A percentile compares a stretch with the other conserved stretches of the same genome.
Conservation (phyloP, 2,113 vertebrate species). For the Cariama cristata region DNA sequence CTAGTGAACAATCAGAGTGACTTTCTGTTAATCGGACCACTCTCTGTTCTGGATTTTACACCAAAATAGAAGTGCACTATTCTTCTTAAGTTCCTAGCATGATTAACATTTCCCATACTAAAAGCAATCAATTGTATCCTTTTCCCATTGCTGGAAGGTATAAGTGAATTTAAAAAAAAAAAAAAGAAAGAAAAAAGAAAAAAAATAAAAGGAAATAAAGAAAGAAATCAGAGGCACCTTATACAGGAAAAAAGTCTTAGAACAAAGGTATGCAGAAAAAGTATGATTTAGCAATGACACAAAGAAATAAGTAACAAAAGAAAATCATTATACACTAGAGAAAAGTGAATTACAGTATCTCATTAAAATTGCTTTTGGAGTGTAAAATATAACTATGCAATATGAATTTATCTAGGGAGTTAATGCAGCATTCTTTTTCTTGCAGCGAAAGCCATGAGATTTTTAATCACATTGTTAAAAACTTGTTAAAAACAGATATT, state of each 20-base stretch:
- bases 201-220: not conserved
- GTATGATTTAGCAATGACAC: not conserved
- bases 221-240: not conserved
- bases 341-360: not conserved
- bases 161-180: not conserved
- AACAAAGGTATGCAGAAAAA: not conserved
- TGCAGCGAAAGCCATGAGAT: not conserved
- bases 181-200: not conserved
- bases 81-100: not conserved
- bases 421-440: not conserved
- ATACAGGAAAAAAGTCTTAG: not conserved
- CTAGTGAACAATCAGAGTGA: not conserved
- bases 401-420: not conserved
- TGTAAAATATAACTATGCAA: constrained; percentile 16
- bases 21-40: not conserved
- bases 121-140: not conserved
- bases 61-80: not conserved
- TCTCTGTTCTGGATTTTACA: not conserved
- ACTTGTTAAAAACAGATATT: not conserved
- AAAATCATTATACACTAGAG: not conserved
- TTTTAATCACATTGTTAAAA: not conserved
- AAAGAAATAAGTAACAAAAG: not conserved
- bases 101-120: not conserved
- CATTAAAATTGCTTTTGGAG: not conserved
- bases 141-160: not conserved